phyloP scores from a whole-genome alignment of 2,797 vertebrate species.

The Tokudaia muenninki region DNA sequence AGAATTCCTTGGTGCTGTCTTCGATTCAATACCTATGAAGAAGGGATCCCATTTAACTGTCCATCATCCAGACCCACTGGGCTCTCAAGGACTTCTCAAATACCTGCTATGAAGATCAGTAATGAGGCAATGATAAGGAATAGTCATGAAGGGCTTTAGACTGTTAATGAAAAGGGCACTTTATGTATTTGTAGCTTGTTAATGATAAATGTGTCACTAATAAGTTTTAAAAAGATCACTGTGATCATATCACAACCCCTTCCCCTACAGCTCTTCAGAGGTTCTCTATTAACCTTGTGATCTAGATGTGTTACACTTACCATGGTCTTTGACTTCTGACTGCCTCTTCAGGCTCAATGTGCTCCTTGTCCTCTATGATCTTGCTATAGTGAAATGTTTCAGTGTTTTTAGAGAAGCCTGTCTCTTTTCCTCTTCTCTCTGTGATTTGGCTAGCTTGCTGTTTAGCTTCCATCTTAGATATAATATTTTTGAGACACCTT shows the following conservation, averaged over 20 bases:
- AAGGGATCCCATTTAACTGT: conserved; percentile 57
- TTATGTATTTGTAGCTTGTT: conserved; percentile 48
- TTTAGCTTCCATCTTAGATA: conserved; percentile 33
- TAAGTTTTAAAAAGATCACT: not conserved
- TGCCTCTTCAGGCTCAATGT: not conserved
- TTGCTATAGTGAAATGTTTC: conserved; percentile 19
- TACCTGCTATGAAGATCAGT: conserved; percentile 32
- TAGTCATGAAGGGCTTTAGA: not conserved
- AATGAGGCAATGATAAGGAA: conserved; percentile 41
- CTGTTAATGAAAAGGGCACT: conserved; percentile 30
- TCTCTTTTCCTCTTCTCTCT: conserved; percentile 2
- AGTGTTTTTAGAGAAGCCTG: not conserved
- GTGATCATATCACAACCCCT: conserved; percentile 10
- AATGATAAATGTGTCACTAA: conserved; percentile 38
- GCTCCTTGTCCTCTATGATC: conserved; percentile 1
- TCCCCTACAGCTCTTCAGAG: not conserved
- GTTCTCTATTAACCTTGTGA: conserved; percentile 21
- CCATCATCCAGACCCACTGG: not conserved
- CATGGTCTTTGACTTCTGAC: not conserved
- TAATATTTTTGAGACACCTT: not conserved
- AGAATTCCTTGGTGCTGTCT: conserved; percentile 49
- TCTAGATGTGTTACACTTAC: not conserved
- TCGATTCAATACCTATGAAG: conserved; percentile 42
- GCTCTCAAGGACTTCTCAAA: not conserved
- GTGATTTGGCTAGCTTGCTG: not conserved